Evolutionary conservation across 2,888 invertebrate genomes (phyloP), one percentile per base, ranked within the genome.

Genomic region (Lymantria dispar): DNA sequence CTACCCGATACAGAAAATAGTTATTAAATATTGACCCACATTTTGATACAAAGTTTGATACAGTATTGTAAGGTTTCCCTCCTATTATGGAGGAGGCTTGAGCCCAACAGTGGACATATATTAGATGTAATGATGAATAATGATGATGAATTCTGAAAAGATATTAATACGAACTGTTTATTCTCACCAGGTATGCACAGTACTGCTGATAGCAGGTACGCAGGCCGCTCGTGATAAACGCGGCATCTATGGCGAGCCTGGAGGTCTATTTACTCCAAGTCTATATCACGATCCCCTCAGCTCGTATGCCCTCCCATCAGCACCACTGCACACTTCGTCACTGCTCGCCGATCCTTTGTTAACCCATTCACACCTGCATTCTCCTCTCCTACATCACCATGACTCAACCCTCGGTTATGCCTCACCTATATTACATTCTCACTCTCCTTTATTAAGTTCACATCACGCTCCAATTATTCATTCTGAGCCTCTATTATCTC

Each of bases 191-290:
- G 56, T 81, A 13, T 75, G 68, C 51, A 53, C 78, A 13, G 58
- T 80, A 48, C 68, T 80, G 48, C 57, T 76, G 40, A 67, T 74
- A 48, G 80, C 77, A 12, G 56, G 54, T 46, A 64, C 67, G 15
- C 68, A 70, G 11, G 73, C 74, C 2, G 52, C 71, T 10, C 75
- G 83, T 12, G 69, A 76, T 50, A 83, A 76, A 62, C 83, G 85
- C 12, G 80, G 85, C 52, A 74, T 80, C 65, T 76, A 64, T 61
- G 78, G 79, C 37, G 77, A 76, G 58, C 69, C 76, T 1, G 72
- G 76, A 9, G 74, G 74, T 11, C 62, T 78, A 49, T 70, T 73
- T 12, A 67, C 3, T 53, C 69, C 12, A 59, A 62, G 33, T 37
- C 56, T 55, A 33, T 54, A 15, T 54, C 56, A 43, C 52, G 37